Evolutionary conservation across 2,888 invertebrate genomes (phyloP).

Genomic region (Conops quadrifasciatus): DNA sequence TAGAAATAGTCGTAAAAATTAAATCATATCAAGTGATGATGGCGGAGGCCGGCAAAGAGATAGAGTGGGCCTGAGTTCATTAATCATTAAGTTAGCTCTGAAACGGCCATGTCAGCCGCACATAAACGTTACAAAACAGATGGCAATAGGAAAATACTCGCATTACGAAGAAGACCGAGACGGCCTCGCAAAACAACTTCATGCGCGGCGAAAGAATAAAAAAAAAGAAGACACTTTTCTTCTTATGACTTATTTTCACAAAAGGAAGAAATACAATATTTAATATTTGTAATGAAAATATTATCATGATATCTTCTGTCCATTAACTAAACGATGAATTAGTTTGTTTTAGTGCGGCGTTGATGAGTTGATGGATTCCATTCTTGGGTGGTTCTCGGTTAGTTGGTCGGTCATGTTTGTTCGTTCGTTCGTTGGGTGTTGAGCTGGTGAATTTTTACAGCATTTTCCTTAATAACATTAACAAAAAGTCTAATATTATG

Average conservation of each 20-base stretch:
- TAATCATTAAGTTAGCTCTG: constrained; percentile 6
- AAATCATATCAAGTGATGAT: constrained; percentile 18
- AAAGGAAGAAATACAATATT: background rate
- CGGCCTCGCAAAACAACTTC: constrained; percentile 1
- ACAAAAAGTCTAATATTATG: too few relatives aligned
- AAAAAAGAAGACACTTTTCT: constrained; percentile 8
- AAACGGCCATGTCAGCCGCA: background rate
- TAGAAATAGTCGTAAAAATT: background rate
- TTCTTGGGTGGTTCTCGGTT: too few relatives aligned
- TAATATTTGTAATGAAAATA: constrained; percentile 8
- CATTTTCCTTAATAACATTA: too few relatives aligned
- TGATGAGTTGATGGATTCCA: too few relatives aligned
- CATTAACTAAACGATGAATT: too few relatives aligned
- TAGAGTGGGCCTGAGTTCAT: background rate
- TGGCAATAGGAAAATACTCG: background rate
- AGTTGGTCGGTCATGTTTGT: too few relatives aligned
- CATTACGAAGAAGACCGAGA: too few relatives aligned
- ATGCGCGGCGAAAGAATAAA: background rate
- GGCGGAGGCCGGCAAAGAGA: background rate
- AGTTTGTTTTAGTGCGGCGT: too few relatives aligned
- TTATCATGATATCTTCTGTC: background rate
- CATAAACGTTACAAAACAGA: constrained; percentile 1
- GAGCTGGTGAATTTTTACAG: too few relatives aligned
- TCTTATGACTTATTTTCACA: background rate
- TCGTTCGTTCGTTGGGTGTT: too few relatives aligned